Evolutionary conservation across 2,113 vertebrate genomes (phyloP), one percentile per base, ranked within the genome.

Genomic region (Hippotragus niger): DNA sequence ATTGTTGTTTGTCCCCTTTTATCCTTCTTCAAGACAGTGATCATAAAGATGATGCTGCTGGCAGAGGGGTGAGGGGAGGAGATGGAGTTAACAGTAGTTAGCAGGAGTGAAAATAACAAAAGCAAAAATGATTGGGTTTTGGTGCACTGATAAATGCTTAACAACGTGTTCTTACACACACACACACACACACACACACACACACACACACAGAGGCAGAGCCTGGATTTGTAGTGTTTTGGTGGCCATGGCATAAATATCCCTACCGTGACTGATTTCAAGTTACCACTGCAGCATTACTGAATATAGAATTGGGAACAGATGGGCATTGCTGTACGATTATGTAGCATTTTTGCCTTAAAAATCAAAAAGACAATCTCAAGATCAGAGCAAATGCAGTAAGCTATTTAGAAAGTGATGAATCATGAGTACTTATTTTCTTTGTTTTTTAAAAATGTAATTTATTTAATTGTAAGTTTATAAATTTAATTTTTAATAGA

Each of bases 81-180:
- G 21, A 19, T 13, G 62, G 57, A 67, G 25, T 81, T 90, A 91
- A 74, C 3, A 85, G 80, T 60, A 95, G 83, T 43, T 74, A 74
- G 84, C 13, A 90, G 64, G 71, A 96, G 50, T 89, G 29, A 87
- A 97, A 95, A 90, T 23, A 81, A 58, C n/a, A 36, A 80, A 81
- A 93, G 40, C 33, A 40, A 94, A 93, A 89, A 90, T 90, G 71
- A 78, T 78, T 67, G 27, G n/a, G 78, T 78, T 23, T 74, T 86
- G 40, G 27, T 84, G 12, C 89, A 17, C 31, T 78, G 43, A 84
- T 45, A 93, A 86, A 95, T 93, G 58, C 91, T 95, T 82, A 95
- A 85, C 13, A 76, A 36, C 14, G 3, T 52, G 2, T 10, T 76
- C 52, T 76, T 45, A 50, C 47, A 81, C 78, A 78, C 55, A 55